A percentile compares a stretch with the other conserved stretches of the same genome.
phyloP scores from a whole-genome alignment of 2,113 vertebrate species.

The Parotia lawesii region DNA sequence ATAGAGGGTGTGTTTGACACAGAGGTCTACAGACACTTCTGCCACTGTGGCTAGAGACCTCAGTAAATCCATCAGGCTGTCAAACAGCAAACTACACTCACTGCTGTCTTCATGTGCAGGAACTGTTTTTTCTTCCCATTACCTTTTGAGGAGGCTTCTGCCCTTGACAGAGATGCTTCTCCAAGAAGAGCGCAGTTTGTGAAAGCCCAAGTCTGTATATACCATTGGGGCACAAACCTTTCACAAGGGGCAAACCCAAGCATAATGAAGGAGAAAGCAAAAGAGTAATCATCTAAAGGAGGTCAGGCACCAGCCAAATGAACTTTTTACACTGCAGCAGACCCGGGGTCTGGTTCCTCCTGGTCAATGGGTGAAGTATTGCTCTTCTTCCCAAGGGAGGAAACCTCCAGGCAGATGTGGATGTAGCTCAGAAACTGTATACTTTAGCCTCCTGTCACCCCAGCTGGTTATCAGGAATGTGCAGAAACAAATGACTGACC shows the following conservation, averaged over 20 bases:
- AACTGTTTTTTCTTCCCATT: not conserved
- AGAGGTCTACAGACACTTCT: not conserved
- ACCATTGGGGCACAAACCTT: not conserved
- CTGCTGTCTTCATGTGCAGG: not conserved
- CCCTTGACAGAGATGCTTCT: not conserved
- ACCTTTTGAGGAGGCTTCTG: not conserved
- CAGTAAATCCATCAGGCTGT: not conserved
- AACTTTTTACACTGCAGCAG: not conserved
- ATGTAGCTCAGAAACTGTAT: not conserved
- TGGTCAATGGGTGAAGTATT: not conserved
- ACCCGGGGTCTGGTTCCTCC: fast-evolving
- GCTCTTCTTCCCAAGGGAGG: not conserved
- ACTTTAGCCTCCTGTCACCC: not conserved
- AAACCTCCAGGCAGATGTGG: not conserved
- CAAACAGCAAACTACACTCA: not conserved
- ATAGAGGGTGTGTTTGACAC: not conserved
- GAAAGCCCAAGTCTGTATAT: not conserved
- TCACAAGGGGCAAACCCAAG: not conserved
- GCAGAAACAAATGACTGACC: not conserved
- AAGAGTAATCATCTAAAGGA: not conserved
- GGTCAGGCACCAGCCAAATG: not conserved
- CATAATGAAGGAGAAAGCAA: not conserved
- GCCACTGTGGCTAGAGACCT: not conserved
- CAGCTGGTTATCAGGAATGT: not conserved
- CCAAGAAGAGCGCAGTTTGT: not conserved